Conservation (phyloP, 2,797 vertebrate species). For the Coregonus ussuriensis region DNA sequence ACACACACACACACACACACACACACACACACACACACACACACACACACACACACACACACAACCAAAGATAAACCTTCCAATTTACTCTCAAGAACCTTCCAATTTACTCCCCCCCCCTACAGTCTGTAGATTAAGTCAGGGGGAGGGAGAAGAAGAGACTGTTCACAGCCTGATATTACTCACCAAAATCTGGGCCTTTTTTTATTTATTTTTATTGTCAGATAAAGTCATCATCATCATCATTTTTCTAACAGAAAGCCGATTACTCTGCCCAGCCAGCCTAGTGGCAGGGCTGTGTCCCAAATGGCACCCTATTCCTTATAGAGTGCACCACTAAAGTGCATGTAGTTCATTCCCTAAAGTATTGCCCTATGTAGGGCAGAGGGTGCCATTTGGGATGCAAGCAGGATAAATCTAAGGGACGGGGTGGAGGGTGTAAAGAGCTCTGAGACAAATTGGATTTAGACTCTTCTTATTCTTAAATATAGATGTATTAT, state of each 20-base stretch:
- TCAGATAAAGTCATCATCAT: slow-evolving; percentile 81
- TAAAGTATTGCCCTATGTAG: neutral
- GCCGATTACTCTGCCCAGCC: slow-evolving; percentile 70
- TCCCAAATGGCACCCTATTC: neutral
- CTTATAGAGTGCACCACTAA: neutral
- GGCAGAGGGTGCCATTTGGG: neutral
- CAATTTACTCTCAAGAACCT: slow-evolving; percentile 58
- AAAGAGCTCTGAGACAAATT: slow-evolving; percentile 73
- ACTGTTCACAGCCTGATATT: slow-evolving; percentile 61
- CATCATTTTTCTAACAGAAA: slow-evolving; percentile 79
- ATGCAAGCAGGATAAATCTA: slow-evolving; percentile 62
- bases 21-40: slow-evolving; percentile 10
- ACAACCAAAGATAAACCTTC: neutral
- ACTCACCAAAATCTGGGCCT: slow-evolving; percentile 69
- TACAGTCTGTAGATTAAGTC: slow-evolving; percentile 65
- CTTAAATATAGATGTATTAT: slow-evolving; percentile 78
- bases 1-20: slow-evolving; percentile 19
- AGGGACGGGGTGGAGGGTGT: slow-evolving; percentile 56
- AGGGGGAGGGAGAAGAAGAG: slow-evolving; percentile 42
- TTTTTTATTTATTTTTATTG: slow-evolving; percentile 72
- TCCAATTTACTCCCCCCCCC: slow-evolving; percentile 47
- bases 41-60: neutral
- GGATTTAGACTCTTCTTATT: slow-evolving; percentile 70
- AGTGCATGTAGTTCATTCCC: neutral
- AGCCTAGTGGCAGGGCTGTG: slow-evolving; percentile 46